A percentile compares a stretch with the other conserved stretches of the same genome.
These are phyloP conservation scores for Dusona sp. DNA, from an alignment of 2,888 invertebrate genomes.

Conservation along the genomic window DNA sequence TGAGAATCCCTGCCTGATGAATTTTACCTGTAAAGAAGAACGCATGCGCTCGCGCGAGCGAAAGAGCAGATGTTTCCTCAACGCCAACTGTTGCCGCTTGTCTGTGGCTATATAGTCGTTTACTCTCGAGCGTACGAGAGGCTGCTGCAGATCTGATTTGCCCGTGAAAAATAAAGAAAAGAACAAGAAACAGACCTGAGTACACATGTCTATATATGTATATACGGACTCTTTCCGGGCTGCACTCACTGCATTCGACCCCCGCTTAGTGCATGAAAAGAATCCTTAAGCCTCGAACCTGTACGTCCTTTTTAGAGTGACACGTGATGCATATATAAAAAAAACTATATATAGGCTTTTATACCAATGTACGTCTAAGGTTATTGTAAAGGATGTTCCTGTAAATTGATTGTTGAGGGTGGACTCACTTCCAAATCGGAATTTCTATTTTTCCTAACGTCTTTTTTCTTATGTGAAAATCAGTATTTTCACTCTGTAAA, in stretches of 20 bases:
- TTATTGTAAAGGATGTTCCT: not conserved
- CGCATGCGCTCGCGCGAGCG: slow-evolving; percentile 79
- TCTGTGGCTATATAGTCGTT: slow-evolving; percentile 54
- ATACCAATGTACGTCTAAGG: not conserved
- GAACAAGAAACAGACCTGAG: slow-evolving; percentile 58
- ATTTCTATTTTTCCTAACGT: not conserved
- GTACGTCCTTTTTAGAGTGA: slow-evolving; percentile 52
- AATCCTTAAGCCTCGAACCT: slow-evolving; percentile 62
- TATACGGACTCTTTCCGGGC: slow-evolving; percentile 39
- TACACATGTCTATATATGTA: slow-evolving; percentile 14
- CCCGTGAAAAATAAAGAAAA: slow-evolving; percentile 72
- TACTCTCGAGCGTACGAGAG: slow-evolving; percentile 64
- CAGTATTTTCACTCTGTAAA: not conserved
- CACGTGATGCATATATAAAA: slow-evolving; percentile 9
- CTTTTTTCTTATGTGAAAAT: not conserved
- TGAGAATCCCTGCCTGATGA: slow-evolving; percentile 81
- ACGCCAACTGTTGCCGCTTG: slow-evolving; percentile 82
- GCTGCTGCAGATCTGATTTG: slow-evolving; percentile 79
- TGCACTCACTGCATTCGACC: slow-evolving; percentile 48
- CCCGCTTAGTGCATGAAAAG: slow-evolving; percentile 55
- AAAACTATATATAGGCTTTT: slow-evolving; percentile 2
- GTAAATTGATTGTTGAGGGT: not conserved
- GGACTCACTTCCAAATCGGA: not conserved
- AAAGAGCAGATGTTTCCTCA: slow-evolving; percentile 81
- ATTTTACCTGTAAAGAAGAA: slow-evolving; percentile 77